Percentiles rank a stretch among this genome's conserved stretches.
Evolutionary conservation across 2,797 vertebrate species (phyloP).

Genomic region (Enteromius trimaculatus): DNA sequence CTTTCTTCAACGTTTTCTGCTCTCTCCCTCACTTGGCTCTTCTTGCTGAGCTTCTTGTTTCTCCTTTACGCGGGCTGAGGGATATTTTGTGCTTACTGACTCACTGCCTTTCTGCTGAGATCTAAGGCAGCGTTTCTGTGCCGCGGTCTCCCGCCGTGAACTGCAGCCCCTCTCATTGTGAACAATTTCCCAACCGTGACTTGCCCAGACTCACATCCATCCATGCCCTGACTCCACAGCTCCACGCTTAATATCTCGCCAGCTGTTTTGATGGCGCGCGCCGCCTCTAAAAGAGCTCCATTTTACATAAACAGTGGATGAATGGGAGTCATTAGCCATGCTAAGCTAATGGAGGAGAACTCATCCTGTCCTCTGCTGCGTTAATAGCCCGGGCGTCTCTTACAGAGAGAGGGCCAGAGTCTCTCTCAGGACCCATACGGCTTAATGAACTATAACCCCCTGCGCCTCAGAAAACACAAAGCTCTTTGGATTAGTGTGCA

Average conservation of each 20-base stretch:
- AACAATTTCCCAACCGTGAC: constrained; percentile 68
- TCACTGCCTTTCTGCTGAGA: constrained; percentile 48
- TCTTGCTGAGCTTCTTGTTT: constrained; percentile 38
- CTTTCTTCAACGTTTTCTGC: constrained; percentile 29
- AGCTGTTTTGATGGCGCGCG: constrained; percentile 52
- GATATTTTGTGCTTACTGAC: constrained; percentile 68
- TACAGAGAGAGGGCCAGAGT: constrained; percentile 48
- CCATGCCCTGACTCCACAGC: constrained; percentile 54
- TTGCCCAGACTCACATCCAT: constrained; percentile 59
- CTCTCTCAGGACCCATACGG: constrained; percentile 56
- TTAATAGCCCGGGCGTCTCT: constrained; percentile 55
- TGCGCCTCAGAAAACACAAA: constrained; percentile 51
- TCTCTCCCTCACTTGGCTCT: constrained; percentile 37
- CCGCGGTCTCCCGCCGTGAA: constrained; percentile 23
- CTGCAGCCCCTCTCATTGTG: constrained; percentile 63
- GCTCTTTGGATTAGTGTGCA: constrained; percentile 32
- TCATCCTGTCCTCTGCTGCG: constrained; percentile 47
- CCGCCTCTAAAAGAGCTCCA: constrained; percentile 52
- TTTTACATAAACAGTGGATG: constrained; percentile 64
- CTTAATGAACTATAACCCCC: constrained; percentile 62
- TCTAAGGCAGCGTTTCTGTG: constrained; percentile 45
- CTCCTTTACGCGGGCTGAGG: constrained; percentile 44
- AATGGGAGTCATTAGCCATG: constrained; percentile 61
- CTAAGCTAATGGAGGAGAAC: constrained; percentile 63
- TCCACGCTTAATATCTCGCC: constrained; percentile 57